Conservation (phyloP, 2,888 invertebrate genomes). For the Drosophila suboccidentalis region DNA sequence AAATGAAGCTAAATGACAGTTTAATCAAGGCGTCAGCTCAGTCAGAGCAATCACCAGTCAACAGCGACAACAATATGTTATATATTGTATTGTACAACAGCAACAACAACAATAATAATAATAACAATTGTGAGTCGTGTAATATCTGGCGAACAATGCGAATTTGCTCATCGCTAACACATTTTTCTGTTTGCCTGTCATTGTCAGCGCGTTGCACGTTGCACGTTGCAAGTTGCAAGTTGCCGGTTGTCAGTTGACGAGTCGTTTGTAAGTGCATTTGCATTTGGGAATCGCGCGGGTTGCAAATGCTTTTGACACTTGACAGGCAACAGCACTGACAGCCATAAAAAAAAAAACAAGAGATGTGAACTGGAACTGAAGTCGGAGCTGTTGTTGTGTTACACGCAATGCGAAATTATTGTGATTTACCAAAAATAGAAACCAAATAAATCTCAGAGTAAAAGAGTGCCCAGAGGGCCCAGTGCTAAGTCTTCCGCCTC, state of each 20-base stretch:
- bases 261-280: conserved; percentile 72
- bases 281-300: conserved; percentile 57
- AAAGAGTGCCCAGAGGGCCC: neutral
- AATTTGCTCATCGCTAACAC: conserved; percentile 59
- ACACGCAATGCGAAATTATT: conserved; percentile 17
- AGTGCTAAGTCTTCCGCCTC: conserved; percentile 8
- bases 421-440: conserved; percentile 43
- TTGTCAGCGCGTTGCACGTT: conserved; percentile 63
- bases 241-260: conserved; percentile 26
- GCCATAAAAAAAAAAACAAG: conserved; percentile 10
- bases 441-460: conserved; percentile 41
- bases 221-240: conserved; percentile 55
- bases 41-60: conserved; percentile 53
- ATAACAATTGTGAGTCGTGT: conserved; percentile 63
- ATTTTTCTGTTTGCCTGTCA: conserved; percentile 71
- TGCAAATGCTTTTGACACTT: conserved; percentile 80
- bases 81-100: conserved; percentile 19
- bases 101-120: conserved; percentile 27
- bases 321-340: conserved; percentile 75
- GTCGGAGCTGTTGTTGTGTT: conserved; percentile 4
- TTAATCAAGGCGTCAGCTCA: conserved; percentile 84
- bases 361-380: conserved; percentile 7
- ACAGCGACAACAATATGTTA: conserved; percentile 23
- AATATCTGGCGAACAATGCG: conserved; percentile 73
- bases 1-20: conserved; percentile 85